Evolutionary conservation across 2,888 invertebrate species (phyloP), one percentile per base, ranked within the genome.

Genomic region (Cosmia pyralina): DNA sequence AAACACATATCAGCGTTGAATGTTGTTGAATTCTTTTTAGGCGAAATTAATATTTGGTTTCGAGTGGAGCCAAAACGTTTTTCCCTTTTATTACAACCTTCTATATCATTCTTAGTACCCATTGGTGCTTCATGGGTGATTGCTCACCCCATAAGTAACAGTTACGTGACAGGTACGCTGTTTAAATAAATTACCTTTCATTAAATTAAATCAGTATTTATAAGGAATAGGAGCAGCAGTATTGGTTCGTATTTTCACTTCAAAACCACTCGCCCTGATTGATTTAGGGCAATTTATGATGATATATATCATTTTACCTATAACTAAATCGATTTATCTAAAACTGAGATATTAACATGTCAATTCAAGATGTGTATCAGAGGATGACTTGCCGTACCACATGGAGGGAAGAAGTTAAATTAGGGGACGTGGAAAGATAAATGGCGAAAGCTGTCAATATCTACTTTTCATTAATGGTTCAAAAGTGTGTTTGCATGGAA

Each of bases 391-490:
- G 93, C 92, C 86, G 79, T 83, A 77, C 85, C 84, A 83, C 78
- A 84, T 85, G 83, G 88, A 79, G 83, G 92, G 90, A 87, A 90
- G 84, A 93, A 93, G 89, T 93, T 93, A 93, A 94, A 94, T 93
- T 93, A 93, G 91, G 92, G 88, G 92, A 90, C 88, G 89, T 77
- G 76, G 88, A 89, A 92, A 94, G 93, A 94, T 94, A 94, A 94
- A 93, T 94, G 94, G 92, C 89, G 90, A 90, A 89, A 84, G 86
- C 93, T 93, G 93, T 94, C 94, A 93, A 93, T 93, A 92, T 91
- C 91, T 92, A 89, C 91, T 90, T 93, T 93, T 93, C 93, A 93
- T 93, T 93, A 94, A 93, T 93, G 93, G 90, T 90, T 91, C 88
- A 89, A 90, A 93, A 92, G 90, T 90, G 90, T 90, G 91, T 90